A percentile compares a stretch with the other conserved stretches of the same genome.
These are phyloP conservation scores for Heteropelma amictum DNA, from an alignment of 2,888 invertebrate species.

Conservation along the genomic window DNA sequence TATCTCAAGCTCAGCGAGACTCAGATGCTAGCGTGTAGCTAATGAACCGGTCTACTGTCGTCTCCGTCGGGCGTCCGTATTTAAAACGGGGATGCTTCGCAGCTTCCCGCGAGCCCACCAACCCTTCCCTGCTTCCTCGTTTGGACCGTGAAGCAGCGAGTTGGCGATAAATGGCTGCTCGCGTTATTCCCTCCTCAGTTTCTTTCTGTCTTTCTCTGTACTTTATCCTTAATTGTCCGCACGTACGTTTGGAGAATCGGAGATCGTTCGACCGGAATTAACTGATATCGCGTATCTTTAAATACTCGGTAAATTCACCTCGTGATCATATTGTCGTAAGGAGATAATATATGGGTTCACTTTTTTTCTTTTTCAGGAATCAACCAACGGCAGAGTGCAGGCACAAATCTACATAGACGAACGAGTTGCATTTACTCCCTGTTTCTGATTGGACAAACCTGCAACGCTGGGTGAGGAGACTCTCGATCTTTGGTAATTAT, in stretches of 20 bases:
- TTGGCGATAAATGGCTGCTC: constrained; percentile 63
- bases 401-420: constrained; percentile 17
- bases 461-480: no score
- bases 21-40: constrained; percentile 71
- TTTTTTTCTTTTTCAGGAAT: no score
- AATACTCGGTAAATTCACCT: constrained; percentile 64
- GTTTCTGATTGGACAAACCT: no score
- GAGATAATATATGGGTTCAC: not conserved
- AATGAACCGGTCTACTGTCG: constrained; percentile 76
- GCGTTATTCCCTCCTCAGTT: constrained; percentile 67
- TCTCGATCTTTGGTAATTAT: no score
- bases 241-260: constrained; percentile 63
- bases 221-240: constrained; percentile 72
- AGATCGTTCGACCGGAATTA: constrained; percentile 63
- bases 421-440: no score
- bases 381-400: constrained; percentile 49
- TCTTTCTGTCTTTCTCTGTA: constrained; percentile 51
- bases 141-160: constrained; percentile 23
- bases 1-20: constrained; percentile 62
- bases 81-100: constrained; percentile 31
- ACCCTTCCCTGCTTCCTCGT: constrained; percentile 47
- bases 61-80: constrained; percentile 61
- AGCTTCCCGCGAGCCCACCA: constrained; percentile 26
- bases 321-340: constrained; percentile 28
- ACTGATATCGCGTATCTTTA: constrained; percentile 66